phyloP scores from a whole-genome alignment of 2,113 vertebrate genomes.

The Centropristis striata region DNA sequence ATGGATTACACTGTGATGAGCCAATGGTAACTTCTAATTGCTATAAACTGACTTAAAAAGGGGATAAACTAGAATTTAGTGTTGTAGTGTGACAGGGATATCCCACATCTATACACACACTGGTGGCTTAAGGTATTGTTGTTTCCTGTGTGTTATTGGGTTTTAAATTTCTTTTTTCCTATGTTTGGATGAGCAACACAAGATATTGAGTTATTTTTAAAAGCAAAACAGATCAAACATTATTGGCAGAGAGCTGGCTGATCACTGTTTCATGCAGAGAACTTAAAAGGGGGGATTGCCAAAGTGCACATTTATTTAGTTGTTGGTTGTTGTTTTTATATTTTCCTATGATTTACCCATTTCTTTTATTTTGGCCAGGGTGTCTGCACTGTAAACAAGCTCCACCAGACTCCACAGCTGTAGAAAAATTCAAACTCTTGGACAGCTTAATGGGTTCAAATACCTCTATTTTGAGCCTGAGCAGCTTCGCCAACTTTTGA shows the following conservation, averaged over 20 bases:
- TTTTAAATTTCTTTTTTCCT: not conserved
- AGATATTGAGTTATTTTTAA: not conserved
- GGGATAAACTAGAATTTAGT: not conserved
- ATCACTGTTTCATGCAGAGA: slow-evolving; percentile 22
- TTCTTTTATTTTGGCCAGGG: not conserved
- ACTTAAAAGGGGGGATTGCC: not conserved
- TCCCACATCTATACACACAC: too few species aligned
- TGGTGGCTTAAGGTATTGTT: not conserved
- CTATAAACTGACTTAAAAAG: not conserved
- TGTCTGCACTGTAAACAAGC: slow-evolving; percentile 5
- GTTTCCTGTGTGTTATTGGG: not conserved
- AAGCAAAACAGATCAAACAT: not conserved
- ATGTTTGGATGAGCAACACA: not conserved
- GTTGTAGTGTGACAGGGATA: not conserved
- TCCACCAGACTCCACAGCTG: slow-evolving; percentile 31
- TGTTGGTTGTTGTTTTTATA: not conserved
- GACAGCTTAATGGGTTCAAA: slow-evolving; percentile 17
- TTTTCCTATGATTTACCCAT: not conserved
- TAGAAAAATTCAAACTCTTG: slow-evolving; percentile 29
- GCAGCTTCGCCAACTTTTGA: slow-evolving; percentile 9
- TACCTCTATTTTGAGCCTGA: slow-evolving; percentile 21
- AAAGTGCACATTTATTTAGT: slow-evolving; percentile 13
- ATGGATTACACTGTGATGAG: too few species aligned
- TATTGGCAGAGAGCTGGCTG: not conserved
- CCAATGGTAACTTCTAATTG: too few species aligned